Conservation (phyloP, 2,888 invertebrate species). For the Sthenelais limicola region DNA sequence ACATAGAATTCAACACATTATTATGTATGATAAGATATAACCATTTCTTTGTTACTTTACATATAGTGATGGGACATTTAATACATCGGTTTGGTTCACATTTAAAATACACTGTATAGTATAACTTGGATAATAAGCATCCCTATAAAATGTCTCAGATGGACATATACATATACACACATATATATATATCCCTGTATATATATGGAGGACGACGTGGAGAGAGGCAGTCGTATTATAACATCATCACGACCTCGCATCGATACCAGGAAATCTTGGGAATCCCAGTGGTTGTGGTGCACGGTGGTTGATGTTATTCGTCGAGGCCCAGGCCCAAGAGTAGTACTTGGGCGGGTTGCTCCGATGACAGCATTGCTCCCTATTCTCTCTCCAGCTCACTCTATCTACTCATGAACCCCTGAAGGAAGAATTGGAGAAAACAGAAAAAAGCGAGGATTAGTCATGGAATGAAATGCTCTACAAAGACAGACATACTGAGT, state of each 20-base stretch:
- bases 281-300: too few species aligned
- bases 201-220: slow-evolving; percentile 30
- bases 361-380: slow-evolving; percentile 31
- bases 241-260: too few species aligned
- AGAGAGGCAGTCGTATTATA: slow-evolving; percentile 31
- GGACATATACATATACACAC: slow-evolving; percentile 34
- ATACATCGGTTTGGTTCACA: slow-evolving; percentile 39
- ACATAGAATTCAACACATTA: slow-evolving; percentile 39
- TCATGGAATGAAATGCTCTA: too few species aligned
- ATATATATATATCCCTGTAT: slow-evolving; percentile 33
- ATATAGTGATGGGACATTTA: slow-evolving; percentile 38
- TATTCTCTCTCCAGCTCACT: slow-evolving; percentile 7
- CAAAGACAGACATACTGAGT: too few species aligned
- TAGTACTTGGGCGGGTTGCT: too few species aligned
- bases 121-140: slow-evolving; percentile 43
- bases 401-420: slow-evolving; percentile 41
- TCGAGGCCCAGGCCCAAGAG: too few species aligned
- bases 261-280: too few species aligned
- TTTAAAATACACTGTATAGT: slow-evolving; percentile 44
- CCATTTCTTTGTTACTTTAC: slow-evolving; percentile 29
- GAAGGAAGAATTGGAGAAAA: too few species aligned
- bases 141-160: slow-evolving; percentile 37
- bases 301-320: too few species aligned
- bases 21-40: slow-evolving; percentile 39
- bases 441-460: too few species aligned